phyloP scores from a whole-genome alignment of 1,140 invertebrate genomes.

The Physella acuta region DNA sequence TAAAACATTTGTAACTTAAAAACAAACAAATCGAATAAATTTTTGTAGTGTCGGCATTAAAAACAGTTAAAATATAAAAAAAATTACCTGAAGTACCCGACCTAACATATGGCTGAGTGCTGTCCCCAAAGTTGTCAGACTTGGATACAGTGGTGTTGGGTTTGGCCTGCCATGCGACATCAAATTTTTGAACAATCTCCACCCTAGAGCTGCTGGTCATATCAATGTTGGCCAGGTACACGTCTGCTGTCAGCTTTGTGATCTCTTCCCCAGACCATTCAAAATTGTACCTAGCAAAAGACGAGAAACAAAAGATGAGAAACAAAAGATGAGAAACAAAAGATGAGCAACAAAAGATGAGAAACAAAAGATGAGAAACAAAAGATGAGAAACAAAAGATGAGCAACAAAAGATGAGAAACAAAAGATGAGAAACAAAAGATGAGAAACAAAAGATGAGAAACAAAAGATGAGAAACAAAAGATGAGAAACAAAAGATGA shows the following conservation, averaged over 20 bases:
- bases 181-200: conserved; percentile 8
- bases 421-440: no score
- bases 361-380: no score
- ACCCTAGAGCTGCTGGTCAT: neutral
- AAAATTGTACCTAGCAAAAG: conserved; percentile 35
- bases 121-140: conserved; percentile 31
- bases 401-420: no score
- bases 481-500: no score
- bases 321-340: no score
- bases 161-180: conserved; percentile 12
- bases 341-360: no score
- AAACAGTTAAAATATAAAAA: neutral
- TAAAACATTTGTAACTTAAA: no score
- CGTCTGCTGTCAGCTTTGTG: conserved; percentile 27
- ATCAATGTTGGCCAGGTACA: conserved; percentile 29
- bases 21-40: no score
- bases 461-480: no score
- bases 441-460: no score
- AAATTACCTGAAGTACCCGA: conserved; percentile 28
- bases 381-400: no score
- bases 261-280: conserved; percentile 30
- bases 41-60: no score
- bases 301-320: conserved; percentile 23
- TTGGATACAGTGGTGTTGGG: neutral
- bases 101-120: conserved; percentile 25